phyloP scores from a whole-genome alignment of 1,140 invertebrate genomes.

The Lasioglossum baleicum region DNA sequence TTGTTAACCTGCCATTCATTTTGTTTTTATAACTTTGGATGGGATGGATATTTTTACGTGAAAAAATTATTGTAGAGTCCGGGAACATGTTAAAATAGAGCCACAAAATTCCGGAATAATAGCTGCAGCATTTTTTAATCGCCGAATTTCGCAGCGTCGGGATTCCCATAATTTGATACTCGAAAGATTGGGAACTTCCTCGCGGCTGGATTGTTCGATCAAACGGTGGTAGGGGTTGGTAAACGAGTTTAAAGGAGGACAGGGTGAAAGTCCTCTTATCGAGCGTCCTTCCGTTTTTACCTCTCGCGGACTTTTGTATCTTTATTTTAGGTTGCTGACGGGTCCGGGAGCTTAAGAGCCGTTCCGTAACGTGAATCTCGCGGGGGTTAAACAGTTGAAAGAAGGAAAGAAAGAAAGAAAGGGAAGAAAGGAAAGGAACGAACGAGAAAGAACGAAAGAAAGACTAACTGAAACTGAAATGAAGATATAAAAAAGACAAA shows the following conservation, averaged over 20 bases:
- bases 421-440: background rate
- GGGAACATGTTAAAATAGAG: no score
- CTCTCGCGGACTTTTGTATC: slow-evolving; percentile 57
- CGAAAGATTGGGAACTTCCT: no score
- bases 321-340: slow-evolving; percentile 61
- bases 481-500: slow-evolving; percentile 9
- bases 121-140: no score
- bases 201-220: no score
- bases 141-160: no score
- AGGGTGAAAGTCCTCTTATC: slow-evolving; percentile 42
- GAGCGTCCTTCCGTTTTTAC: slow-evolving; percentile 52
- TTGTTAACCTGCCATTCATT: no score
- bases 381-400: slow-evolving; percentile 8
- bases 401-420: slow-evolving; percentile 5
- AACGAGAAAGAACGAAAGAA: background rate
- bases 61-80: no score
- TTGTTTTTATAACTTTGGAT: no score
- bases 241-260: slow-evolving; percentile 23
- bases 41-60: no score
- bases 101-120: no score
- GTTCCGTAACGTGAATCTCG: slow-evolving; percentile 39
- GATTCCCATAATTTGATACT: no score
- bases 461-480: slow-evolving; percentile 8
- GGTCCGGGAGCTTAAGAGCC: slow-evolving; percentile 23
- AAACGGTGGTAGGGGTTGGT: no score